Percentiles rank a stretch among this genome's conserved stretches.
Evolutionary conservation across 2,113 vertebrate species (phyloP).

Genomic region (Pterophyllum scalare): DNA sequence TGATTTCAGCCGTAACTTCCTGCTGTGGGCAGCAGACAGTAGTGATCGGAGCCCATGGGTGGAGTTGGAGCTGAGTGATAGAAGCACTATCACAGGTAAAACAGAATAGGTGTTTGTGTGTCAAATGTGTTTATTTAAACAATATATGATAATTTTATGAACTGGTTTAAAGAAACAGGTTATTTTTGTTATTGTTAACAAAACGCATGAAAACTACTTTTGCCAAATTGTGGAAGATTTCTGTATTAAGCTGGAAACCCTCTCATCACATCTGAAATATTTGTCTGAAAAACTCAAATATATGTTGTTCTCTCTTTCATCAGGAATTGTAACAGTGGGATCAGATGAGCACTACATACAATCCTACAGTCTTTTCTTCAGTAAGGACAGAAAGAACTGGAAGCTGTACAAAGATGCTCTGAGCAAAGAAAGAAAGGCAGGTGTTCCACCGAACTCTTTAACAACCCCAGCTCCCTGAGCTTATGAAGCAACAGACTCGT

Average conservation of each 20-base stretch:
- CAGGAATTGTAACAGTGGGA: conserved; percentile 85
- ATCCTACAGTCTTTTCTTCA: conserved; percentile 81
- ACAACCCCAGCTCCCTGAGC: not conserved
- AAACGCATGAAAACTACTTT: not conserved
- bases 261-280: not conserved
- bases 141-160: not conserved
- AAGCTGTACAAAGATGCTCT: conserved; percentile 79
- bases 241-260: too few species aligned
- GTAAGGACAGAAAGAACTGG: conserved; percentile 86
- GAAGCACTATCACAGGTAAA: conserved; percentile 83
- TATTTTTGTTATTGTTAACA: not conserved
- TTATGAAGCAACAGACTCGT: not conserved
- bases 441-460: not conserved
- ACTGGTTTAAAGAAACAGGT: too few species aligned
- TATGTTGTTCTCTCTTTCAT: fast-evolving
- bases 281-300: not conserved
- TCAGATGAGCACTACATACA: conserved; percentile 76
- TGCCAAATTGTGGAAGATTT: not conserved
- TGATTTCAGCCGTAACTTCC: conserved; percentile 14
- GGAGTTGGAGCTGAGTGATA: conserved; percentile 84
- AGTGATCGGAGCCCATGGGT: conserved; percentile 76
- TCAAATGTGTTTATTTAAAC: not conserved
- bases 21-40: conserved; percentile 70
- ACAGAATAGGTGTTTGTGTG: not conserved
- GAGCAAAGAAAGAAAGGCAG: conserved; percentile 84